A percentile compares a stretch with the other conserved stretches of the same genome.
These are phyloP conservation scores for Luperina nickerlii DNA, from an alignment of 2,888 invertebrate genomes.

Conservation along the genomic window DNA sequence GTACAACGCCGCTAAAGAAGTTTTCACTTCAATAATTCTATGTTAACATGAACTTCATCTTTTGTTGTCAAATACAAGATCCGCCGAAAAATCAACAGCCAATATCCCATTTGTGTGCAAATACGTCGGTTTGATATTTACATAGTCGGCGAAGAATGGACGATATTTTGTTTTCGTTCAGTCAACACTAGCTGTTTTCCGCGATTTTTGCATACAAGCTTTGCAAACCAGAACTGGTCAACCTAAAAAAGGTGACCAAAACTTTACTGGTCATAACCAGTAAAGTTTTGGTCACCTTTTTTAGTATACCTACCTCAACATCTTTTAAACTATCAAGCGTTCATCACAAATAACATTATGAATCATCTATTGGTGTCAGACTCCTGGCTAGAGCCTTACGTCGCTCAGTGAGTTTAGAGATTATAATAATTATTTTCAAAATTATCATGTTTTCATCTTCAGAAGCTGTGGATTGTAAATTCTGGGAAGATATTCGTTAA, in stretches of 20 bases:
- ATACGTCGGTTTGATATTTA: constrained; percentile 39
- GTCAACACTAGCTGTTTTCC: not conserved
- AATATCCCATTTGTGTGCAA: constrained; percentile 37
- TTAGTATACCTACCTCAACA: not conserved
- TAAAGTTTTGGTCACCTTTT: not conserved
- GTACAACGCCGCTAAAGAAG: no score
- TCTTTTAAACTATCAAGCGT: not conserved
- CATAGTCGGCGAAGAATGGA: constrained; percentile 12
- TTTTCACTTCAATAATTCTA: not conserved
- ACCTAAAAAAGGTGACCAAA: no score
- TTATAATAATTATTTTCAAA: not conserved
- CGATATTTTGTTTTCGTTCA: constrained; percentile 38
- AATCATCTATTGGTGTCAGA: not conserved
- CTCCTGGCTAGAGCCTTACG: not conserved
- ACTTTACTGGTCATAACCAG: no score
- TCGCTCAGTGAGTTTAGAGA: not conserved
- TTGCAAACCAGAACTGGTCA: not conserved
- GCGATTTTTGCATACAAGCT: not conserved
- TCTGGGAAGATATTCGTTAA: not conserved
- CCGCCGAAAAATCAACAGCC: constrained; percentile 30
- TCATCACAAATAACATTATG: not conserved
- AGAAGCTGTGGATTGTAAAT: not conserved
- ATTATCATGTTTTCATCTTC: not conserved
- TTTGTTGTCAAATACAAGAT: constrained; percentile 17
- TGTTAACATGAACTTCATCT: not conserved